Evolutionary conservation across 2,888 invertebrate genomes (phyloP), one percentile per base, ranked within the genome.

Genomic region (Merodon equestris): DNA sequence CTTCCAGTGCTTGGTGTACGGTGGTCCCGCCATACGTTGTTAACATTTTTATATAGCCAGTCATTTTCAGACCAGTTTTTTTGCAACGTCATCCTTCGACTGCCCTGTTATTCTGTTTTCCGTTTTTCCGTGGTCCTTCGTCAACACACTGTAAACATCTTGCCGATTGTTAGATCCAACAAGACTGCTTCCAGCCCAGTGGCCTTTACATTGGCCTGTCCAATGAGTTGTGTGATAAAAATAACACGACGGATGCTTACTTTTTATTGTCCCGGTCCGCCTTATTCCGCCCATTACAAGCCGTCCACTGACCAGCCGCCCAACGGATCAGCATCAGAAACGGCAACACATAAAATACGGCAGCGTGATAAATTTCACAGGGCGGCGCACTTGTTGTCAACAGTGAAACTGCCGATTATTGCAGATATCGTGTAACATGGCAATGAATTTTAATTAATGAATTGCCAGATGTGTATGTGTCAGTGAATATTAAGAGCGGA

Each of bases 371-470:
- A 77, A 72, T 72, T 72, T 68, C 13, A 63, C 58, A 57, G 57
- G 19, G 27, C 67, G 47, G 42, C 63, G 38, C 63, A 63, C 58
- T 73, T 79, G 68, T 79, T 73, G 79, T 79, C 79, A 68, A 73
- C 73, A 54, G 73, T 38, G 68, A 64, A 73, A 68, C 79, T 73
- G 79, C 63, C 63, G 73, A 79, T 79, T 79, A 79, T 68, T 64
- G 58, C 67, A 64, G 63, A 79, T 73, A 79, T 73, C 68, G 67
- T 54, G 73, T 79, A 73, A 67, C 68, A 68, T 47, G 64, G 68
- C 79, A 79, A 79, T 79, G 79, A 68, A 79, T 79, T 73, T 79
- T 68, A 79, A 79, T 79, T 68, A 79, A 79, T 73, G 68, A 79
- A 79, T 79, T 73, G 73, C 45, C 68, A 58, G 60, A 66, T 73